phyloP scores from a whole-genome alignment of 2,797 vertebrate genomes.

The Hyperoplus immaculatus region DNA sequence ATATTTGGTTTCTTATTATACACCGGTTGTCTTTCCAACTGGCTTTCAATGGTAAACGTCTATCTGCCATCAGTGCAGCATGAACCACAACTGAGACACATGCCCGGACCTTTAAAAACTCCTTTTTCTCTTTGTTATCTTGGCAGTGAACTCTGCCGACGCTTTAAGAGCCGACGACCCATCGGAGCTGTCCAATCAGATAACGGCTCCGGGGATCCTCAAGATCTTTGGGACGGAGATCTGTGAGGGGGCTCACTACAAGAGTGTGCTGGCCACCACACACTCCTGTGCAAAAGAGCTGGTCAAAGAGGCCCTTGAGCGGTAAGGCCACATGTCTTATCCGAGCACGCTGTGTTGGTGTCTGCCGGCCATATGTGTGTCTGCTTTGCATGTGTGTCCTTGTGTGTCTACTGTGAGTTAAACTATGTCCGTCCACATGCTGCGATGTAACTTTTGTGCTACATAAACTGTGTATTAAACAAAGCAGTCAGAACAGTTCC shows the following conservation, averaged over 20 bases:
- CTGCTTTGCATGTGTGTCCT: constrained; percentile 19
- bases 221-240: constrained; percentile 90
- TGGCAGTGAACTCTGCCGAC: constrained; percentile 60
- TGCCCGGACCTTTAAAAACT: constrained; percentile 7
- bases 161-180: constrained; percentile 78
- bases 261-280: constrained; percentile 88
- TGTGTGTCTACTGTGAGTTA: constrained; percentile 34
- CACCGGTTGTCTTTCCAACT: not conserved
- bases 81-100: constrained; percentile 8
- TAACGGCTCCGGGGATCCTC: constrained; percentile 87
- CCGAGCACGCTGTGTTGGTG: constrained; percentile 5
- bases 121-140: not conserved
- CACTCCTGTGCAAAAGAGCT: constrained; percentile 87
- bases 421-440: constrained; percentile 5
- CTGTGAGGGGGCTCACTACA: constrained; percentile 88
- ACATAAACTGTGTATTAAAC: constrained; percentile 29
- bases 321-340: constrained; percentile 72
- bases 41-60: not conserved
- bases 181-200: constrained; percentile 87
- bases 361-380: constrained; percentile 69
- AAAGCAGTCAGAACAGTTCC: constrained; percentile 17
- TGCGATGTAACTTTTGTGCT: constrained; percentile 28
- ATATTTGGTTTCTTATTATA: not conserved
- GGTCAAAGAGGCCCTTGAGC: constrained; percentile 88
- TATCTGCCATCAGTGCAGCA: not conserved